phyloP scores from a whole-genome alignment of 92 coral and sea anemone genomes.

The Zoanthus gigantus region DNA sequence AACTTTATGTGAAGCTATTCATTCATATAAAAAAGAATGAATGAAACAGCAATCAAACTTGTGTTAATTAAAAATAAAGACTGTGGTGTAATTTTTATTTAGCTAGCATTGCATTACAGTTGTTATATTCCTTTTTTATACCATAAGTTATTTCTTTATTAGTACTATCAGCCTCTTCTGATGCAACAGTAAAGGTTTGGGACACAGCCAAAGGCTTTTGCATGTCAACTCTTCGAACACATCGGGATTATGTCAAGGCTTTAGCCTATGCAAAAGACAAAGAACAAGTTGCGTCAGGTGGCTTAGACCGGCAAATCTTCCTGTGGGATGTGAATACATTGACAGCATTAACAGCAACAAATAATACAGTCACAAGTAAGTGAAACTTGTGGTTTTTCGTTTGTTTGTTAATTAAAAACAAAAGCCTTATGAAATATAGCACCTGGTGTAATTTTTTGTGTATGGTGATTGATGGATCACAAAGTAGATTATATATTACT shows the following conservation, averaged over 20 bases:
- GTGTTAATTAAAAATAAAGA: no score
- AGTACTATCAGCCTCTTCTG: slow-evolving; percentile 98
- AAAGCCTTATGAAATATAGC: no score
- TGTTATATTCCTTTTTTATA: no score
- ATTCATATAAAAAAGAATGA: no score
- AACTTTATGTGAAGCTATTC: no score
- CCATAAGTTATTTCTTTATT: not conserved
- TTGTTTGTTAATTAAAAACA: no score
- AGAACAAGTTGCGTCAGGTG: slow-evolving; percentile 96
- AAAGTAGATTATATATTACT: no score
- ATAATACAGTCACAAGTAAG: slow-evolving; percentile 98
- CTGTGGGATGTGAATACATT: slow-evolving; percentile 98
- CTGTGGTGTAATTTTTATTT: no score
- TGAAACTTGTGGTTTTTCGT: not conserved
- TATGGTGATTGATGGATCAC: no score
- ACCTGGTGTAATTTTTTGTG: no score
- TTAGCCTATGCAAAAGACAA: slow-evolving; percentile 90
- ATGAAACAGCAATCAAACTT: no score
- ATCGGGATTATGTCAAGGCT: slow-evolving; percentile 95
- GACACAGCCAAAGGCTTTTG: slow-evolving; percentile 88
- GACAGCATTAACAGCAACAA: slow-evolving; percentile 95
- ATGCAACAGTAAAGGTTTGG: slow-evolving; percentile 96
- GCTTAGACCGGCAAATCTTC: slow-evolving; percentile 92
- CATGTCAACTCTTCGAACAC: slow-evolving; percentile 96
- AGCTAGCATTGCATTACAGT: no score